These are phyloP conservation scores for Buphagus erythrorhynchus DNA, from an alignment of 2,797 vertebrate species.

Conservation along the genomic window DNA sequence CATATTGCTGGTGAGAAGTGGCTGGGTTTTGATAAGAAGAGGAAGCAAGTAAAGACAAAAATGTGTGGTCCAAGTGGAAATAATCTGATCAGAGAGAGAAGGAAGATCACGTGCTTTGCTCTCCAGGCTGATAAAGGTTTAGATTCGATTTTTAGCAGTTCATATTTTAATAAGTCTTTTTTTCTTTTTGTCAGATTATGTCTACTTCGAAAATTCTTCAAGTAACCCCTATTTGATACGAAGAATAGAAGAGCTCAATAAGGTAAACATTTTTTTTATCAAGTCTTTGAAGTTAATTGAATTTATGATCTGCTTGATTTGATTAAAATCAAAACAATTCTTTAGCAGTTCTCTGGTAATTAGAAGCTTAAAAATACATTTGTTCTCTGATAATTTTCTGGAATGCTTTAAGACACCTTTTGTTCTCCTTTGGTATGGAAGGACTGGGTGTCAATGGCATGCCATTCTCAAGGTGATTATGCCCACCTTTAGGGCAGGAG, in stretches of 20 bases:
- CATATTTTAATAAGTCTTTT: background rate
- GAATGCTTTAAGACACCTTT: background rate
- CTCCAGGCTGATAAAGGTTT: background rate
- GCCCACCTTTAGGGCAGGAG: background rate
- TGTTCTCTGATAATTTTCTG: background rate
- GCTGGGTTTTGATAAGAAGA: background rate
- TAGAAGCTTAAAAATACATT: background rate
- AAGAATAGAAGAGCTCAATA: slow-evolving; percentile 85
- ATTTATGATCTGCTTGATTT: slow-evolving; percentile 7
- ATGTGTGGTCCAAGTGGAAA: background rate
- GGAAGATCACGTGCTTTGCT: background rate
- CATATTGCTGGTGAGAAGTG: background rate
- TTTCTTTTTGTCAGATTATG: slow-evolving; percentile 78
- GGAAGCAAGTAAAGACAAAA: background rate
- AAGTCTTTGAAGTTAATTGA: slow-evolving; percentile 6
- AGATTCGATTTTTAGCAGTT: background rate
- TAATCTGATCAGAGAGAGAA: background rate
- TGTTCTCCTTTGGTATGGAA: background rate
- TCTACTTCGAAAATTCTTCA: slow-evolving; percentile 86
- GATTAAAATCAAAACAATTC: slow-evolving; percentile 34
- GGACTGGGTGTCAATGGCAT: background rate
- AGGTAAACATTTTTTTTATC: slow-evolving; percentile 68
- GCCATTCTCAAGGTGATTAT: background rate
- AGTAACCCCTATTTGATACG: slow-evolving; percentile 85
- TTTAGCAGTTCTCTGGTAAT: background rate